A percentile compares a stretch with the other conserved stretches of the same genome.
These are phyloP conservation scores for Sapajus apella DNA, from an alignment of 2,113 vertebrate genomes.

Conservation along the genomic window DNA sequence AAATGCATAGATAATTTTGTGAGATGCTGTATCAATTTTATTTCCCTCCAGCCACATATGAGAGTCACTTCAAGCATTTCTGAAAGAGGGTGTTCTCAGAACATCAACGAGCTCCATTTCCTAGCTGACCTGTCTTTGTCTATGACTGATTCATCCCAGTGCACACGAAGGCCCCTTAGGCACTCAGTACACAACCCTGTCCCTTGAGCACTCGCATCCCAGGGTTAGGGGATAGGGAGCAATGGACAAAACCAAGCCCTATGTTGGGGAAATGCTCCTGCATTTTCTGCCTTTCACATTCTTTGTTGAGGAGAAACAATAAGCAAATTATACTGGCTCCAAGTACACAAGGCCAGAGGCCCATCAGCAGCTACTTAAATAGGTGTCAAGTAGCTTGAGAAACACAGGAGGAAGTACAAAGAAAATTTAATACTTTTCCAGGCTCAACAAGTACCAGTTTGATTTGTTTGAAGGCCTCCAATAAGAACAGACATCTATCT, in stretches of 20 bases:
- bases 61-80: slow-evolving; percentile 7
- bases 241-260: background rate
- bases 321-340: background rate
- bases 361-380: background rate
- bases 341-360: background rate
- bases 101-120: slow-evolving; percentile 5
- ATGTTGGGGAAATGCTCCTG: background rate
- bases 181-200: background rate
- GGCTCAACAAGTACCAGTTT: slow-evolving; percentile 16
- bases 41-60: background rate
- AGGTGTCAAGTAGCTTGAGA: slow-evolving; percentile 9
- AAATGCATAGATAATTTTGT: slow-evolving; percentile 16
- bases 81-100: slow-evolving; percentile 34
- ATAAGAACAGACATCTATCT: slow-evolving; percentile 35
- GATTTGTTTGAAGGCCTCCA: slow-evolving; percentile 24
- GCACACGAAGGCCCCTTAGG: background rate
- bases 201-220: background rate
- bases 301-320: slow-evolving; percentile 24
- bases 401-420: slow-evolving; percentile 14
- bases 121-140: background rate
- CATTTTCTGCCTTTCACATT: background rate
- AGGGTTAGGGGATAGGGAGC: background rate
- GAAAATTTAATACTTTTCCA: slow-evolving; percentile 50
- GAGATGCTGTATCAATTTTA: background rate
- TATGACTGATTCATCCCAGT: background rate